Percentiles rank a stretch among this genome's conserved stretches.
These are phyloP conservation scores for Podarcis lilfordi DNA, from an alignment of 2,797 vertebrate genomes.

Conservation along the genomic window DNA sequence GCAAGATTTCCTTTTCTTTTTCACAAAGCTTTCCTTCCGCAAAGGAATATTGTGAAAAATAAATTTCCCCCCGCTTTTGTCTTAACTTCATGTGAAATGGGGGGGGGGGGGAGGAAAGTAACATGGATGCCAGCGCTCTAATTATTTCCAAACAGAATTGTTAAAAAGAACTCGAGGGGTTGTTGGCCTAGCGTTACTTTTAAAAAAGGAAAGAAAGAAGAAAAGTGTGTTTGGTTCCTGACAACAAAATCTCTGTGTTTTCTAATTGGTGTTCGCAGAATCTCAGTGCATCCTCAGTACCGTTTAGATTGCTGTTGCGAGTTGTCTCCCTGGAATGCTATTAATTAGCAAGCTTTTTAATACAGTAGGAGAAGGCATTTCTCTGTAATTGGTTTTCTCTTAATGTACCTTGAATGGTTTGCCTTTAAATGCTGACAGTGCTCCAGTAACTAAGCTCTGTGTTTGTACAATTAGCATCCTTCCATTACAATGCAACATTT, in stretches of 20 bases:
- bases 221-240: neutral
- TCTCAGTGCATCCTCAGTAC: constrained; percentile 51
- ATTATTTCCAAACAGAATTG: constrained; percentile 62
- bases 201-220: constrained; percentile 45
- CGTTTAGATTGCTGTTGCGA: constrained; percentile 62
- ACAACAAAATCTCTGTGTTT: constrained; percentile 33
- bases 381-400: constrained; percentile 69
- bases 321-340: constrained; percentile 59
- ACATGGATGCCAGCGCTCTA: constrained; percentile 10
- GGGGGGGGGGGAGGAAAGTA: neutral
- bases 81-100: constrained; percentile 17
- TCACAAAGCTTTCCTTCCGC: constrained; percentile 2
- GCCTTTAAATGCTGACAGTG: constrained; percentile 74
- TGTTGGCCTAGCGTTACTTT: constrained; percentile 53
- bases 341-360: constrained; percentile 76
- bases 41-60: neutral
- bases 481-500: constrained; percentile 66
- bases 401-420: constrained; percentile 71
- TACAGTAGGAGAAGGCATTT: constrained; percentile 69
- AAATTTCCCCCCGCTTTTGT: neutral
- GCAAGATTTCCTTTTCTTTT: neutral
- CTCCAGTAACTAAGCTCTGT: constrained; percentile 65
- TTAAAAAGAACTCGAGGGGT: constrained; percentile 47
- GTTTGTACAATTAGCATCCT: constrained; percentile 61
- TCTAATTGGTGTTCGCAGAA: constrained; percentile 58